Conservation (phyloP, 1,140 invertebrate genomes). For the Caerostris extrusa region DNA sequence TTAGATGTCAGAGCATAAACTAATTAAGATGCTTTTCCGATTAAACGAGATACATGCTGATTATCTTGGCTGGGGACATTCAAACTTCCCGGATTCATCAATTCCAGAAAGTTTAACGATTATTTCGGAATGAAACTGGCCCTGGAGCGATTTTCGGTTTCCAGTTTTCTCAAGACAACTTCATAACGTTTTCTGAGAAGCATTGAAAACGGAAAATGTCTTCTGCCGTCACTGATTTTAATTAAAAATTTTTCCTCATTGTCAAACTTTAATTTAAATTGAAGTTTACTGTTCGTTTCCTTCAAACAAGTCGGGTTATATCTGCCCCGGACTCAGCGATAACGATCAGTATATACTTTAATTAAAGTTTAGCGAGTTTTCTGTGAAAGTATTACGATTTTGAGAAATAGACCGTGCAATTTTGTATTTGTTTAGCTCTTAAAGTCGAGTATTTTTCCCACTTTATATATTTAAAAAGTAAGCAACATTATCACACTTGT, state of each 20-base stretch:
- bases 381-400: background rate
- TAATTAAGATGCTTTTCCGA: slow-evolving; percentile 5
- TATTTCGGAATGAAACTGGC: background rate
- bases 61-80: slow-evolving; percentile 44
- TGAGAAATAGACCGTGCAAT: background rate
- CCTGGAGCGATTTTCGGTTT: slow-evolving; percentile 4
- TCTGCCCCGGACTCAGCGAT: background rate
- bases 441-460: background rate
- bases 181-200: background rate
- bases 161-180: background rate
- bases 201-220: slow-evolving; percentile 35
- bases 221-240: background rate
- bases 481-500: background rate
- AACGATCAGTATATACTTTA: slow-evolving; percentile 40
- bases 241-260: slow-evolving; percentile 34
- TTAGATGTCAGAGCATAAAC: background rate
- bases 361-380: background rate
- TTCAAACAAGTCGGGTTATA: background rate
- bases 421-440: background rate
- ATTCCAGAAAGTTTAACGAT: slow-evolving; percentile 23
- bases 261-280: slow-evolving; percentile 51
- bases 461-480: too few species aligned
- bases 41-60: slow-evolving; percentile 49
- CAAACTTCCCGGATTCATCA: slow-evolving; percentile 25
- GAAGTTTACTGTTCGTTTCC: slow-evolving; percentile 29